These are phyloP conservation scores for Nesidiocoris tenuis DNA, from an alignment of 2,888 invertebrate genomes.

Conservation along the genomic window DNA sequence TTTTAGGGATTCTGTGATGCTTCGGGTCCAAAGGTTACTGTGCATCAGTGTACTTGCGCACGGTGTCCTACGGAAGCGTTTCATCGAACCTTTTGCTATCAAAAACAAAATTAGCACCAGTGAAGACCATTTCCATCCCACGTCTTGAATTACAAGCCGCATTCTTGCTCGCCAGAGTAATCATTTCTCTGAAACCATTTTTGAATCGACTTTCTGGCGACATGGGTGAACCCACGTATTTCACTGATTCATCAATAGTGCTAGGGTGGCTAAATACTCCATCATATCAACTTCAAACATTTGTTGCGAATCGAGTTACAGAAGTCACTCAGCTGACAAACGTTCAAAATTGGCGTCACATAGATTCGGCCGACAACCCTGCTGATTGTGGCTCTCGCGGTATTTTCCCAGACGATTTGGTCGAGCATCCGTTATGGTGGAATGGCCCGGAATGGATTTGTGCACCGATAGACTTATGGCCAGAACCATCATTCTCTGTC, in stretches of 20 bases:
- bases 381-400: slow-evolving; percentile 44
- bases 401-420: slow-evolving; percentile 10
- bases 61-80: not conserved
- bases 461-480: not conserved
- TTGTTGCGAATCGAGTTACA: slow-evolving; percentile 41
- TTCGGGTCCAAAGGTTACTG: slow-evolving; percentile 30
- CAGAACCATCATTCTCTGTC: not conserved
- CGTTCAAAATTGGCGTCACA: slow-evolving; percentile 35
- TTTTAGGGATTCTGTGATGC: slow-evolving; percentile 43
- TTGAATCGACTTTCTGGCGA: not conserved
- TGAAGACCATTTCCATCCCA: slow-evolving; percentile 40
- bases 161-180: slow-evolving; percentile 29
- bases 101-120: slow-evolving; percentile 42
- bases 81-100: slow-evolving; percentile 16
- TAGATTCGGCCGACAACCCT: slow-evolving; percentile 36
- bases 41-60: slow-evolving; percentile 43
- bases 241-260: slow-evolving; percentile 43
- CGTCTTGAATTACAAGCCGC: slow-evolving; percentile 43
- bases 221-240: slow-evolving; percentile 13
- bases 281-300: slow-evolving; percentile 45
- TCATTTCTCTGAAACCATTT: not conserved
- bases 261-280: slow-evolving; percentile 41
- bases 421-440: slow-evolving; percentile 40
- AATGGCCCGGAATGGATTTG: slow-evolving; percentile 38
- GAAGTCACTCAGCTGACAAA: slow-evolving; percentile 14